A percentile compares a stretch with the other conserved stretches of the same genome.
phyloP scores from a whole-genome alignment of 2,797 vertebrate genomes.

The Tolypeutes matacus region DNA sequence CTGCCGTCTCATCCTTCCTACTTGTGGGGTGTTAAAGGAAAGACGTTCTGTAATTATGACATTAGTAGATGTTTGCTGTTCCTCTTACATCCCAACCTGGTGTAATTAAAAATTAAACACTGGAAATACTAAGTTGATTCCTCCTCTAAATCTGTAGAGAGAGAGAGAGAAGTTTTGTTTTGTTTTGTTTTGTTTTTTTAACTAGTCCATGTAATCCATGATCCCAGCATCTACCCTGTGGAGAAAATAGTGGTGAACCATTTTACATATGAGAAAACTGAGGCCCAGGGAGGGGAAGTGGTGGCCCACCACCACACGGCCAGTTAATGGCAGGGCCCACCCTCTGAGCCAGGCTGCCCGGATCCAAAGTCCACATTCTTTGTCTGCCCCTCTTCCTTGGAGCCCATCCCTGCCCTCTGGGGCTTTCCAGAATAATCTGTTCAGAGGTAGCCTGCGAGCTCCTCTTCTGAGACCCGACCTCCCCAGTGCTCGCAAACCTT shows the following conservation, averaged over 20 bases:
- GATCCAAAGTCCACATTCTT: background rate
- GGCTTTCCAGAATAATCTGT: background rate
- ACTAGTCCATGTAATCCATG: background rate
- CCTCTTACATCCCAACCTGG: background rate
- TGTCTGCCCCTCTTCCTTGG: background rate
- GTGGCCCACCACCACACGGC: background rate
- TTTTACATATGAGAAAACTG: background rate
- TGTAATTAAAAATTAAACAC: background rate
- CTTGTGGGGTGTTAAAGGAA: background rate
- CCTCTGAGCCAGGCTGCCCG: background rate
- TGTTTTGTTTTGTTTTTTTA: background rate
- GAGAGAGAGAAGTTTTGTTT: too few species aligned
- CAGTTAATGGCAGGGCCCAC: background rate
- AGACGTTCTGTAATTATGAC: background rate
- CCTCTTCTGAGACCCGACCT: background rate
- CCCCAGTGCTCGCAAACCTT: background rate
- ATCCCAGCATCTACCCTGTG: background rate
- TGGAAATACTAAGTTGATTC: background rate
- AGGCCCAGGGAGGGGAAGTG: background rate
- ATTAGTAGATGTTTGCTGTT: background rate
- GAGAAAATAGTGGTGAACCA: background rate
- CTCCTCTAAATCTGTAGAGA: background rate
- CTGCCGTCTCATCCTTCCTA: background rate
- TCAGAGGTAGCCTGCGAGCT: background rate
- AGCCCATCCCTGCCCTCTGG: background rate